These are phyloP conservation scores for Corvus hawaiiensis DNA, from an alignment of 2,113 vertebrate species.

Conservation along the genomic window DNA sequence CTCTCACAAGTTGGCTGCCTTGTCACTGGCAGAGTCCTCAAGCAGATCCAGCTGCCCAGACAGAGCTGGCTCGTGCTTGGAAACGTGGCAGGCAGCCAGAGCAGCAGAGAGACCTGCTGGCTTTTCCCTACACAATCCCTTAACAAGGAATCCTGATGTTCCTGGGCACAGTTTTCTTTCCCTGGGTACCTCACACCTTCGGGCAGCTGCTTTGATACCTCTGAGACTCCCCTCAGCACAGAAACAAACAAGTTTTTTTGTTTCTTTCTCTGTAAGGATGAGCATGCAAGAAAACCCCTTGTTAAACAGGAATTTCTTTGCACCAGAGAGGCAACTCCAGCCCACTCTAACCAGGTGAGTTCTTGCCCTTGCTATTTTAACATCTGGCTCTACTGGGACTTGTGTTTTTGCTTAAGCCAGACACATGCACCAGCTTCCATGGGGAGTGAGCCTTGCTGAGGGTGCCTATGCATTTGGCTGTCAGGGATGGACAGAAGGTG, in stretches of 20 bases:
- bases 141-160: constrained; percentile 52
- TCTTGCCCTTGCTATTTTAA: not conserved
- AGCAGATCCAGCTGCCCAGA: constrained; percentile 49
- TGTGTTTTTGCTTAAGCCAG: not conserved
- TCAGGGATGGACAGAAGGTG: not conserved
- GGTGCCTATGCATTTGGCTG: not conserved
- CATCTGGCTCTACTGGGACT: not conserved
- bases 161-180: not conserved
- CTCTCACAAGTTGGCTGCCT: constrained; percentile 27
- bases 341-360: not conserved
- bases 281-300: not conserved
- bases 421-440: not conserved
- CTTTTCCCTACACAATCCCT: not conserved
- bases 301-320: not conserved
- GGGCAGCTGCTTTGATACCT: not conserved
- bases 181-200: not conserved
- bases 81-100: constrained; percentile 32
- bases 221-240: not conserved
- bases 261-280: not conserved
- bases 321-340: not conserved
- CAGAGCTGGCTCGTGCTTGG: not conserved
- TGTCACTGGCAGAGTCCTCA: constrained; percentile 17
- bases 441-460: not conserved
- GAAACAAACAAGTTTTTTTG: not conserved
- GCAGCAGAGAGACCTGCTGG: constrained; percentile 8